phyloP scores from a whole-genome alignment of 2,888 invertebrate species.

The Drosophila borealis region DNA sequence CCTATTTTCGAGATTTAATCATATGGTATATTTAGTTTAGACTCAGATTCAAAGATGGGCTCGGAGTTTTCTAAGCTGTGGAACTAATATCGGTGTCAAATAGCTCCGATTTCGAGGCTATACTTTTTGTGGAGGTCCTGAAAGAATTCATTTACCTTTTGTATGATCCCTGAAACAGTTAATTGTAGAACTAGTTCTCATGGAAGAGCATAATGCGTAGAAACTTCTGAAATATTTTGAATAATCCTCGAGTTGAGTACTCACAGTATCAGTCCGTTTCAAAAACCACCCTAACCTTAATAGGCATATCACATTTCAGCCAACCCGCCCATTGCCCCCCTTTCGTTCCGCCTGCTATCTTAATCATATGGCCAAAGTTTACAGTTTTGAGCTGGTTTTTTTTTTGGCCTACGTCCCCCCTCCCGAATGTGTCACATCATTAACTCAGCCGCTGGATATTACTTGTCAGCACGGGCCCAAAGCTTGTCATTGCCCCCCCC shows the following conservation, averaged over 20 bases:
- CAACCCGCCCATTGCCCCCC: background rate
- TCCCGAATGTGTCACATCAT: constrained; percentile 36
- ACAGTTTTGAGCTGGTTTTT: constrained; percentile 14
- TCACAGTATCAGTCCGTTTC: background rate
- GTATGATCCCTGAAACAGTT: too few species aligned
- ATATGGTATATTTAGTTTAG: too few species aligned
- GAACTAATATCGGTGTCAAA: too few species aligned
- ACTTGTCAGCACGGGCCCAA: constrained; percentile 16
- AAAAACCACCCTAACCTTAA: constrained; percentile 4
- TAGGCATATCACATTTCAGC: background rate
- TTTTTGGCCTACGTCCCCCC: background rate
- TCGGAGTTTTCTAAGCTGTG: too few species aligned
- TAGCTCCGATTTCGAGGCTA: too few species aligned
- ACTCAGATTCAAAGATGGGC: too few species aligned
- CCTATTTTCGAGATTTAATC: too few species aligned
- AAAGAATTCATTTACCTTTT: too few species aligned
- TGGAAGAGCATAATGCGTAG: too few species aligned
- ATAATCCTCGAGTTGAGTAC: background rate
- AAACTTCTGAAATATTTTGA: background rate
- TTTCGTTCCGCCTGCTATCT: constrained; percentile 6
- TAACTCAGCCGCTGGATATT: constrained; percentile 36
- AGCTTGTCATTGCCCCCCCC: background rate
- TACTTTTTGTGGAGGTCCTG: too few species aligned
- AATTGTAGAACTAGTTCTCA: background rate
- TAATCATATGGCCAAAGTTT: constrained; percentile 16